Base-by-base conservation (phyloP, 2,888 invertebrate species). In the Chouioia cunea region DNA sequence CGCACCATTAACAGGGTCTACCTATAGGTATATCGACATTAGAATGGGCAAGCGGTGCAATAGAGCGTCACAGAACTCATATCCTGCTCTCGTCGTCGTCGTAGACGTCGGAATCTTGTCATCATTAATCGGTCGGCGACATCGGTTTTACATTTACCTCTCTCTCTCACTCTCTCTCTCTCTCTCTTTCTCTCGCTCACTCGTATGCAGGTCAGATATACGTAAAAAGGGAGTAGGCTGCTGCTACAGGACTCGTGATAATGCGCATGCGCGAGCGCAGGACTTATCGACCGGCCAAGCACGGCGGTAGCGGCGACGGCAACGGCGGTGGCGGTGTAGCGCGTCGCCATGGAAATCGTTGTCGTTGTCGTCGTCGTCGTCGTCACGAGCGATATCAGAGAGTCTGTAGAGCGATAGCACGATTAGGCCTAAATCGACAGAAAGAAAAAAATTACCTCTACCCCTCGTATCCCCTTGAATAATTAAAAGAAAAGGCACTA, bases 311-410 rank as follows among this genome's bases (percentile, higher is more conserved):
- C 52, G 44, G 58, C 44, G 43, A 58, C 20, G 22, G 46, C 65
- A 14, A n/a, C 54, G 18, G 23, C 69, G 63, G 58, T 56, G 23
- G 36, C 64, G 48, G 58, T 60, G 66, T 63, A 59, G 57, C 67
- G 59, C 65, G 71, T 74, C 74, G 69, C 64, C 71, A 74, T 74
- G 74, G 74, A 74, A 74, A 74, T 74, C 73, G 73, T 65, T 65
- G 70, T 70, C 36, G 36, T 27, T 6, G 27, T 27, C 27, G 27
- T 27, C 27, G 27, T 27, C 27, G 27, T 36, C 36, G 50, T 52
- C 27, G 54, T 20, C n/a, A 57, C 12, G 44, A 60, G 65, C 50
- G 53, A 53, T 23, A 67, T 60, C 36, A 36, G 36, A 36, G 10
- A 36, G 36, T 16, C 20, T 50, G 50, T 16, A 16, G 50, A 18